A percentile compares a stretch with the other conserved stretches of the same genome.
Evolutionary conservation across 2,113 vertebrate genomes (phyloP).

Genomic region (Cnemophilus loriae): DNA sequence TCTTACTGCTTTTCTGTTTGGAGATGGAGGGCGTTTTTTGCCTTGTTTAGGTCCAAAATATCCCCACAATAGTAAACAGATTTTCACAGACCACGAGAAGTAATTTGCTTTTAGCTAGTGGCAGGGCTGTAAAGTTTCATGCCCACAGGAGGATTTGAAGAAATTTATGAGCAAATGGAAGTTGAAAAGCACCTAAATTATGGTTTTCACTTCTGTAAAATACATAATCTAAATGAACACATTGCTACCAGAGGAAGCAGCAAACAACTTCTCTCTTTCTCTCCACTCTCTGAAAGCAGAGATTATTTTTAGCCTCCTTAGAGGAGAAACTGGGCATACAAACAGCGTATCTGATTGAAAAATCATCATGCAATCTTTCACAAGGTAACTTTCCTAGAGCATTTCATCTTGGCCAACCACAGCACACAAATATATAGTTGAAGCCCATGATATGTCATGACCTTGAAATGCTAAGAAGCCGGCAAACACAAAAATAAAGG

Average conservation of each 20-base stretch:
- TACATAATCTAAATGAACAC: conserved; percentile 51
- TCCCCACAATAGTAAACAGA: neutral
- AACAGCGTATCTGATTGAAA: neutral
- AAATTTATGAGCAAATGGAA: conserved; percentile 54
- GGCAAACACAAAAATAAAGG: neutral
- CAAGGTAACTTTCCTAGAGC: neutral
- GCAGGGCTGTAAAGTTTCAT: neutral
- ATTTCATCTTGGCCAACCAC: neutral
- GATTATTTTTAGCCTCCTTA: conserved; percentile 39
- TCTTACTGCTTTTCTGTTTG: neutral
- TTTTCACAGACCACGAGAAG: conserved; percentile 23
- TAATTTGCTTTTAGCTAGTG: conserved; percentile 25
- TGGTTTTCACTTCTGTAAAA: conserved; percentile 62
- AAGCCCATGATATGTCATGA: neutral
- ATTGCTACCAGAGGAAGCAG: conserved; percentile 39
- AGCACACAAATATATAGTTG: neutral
- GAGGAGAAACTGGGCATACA: neutral
- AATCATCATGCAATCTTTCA: neutral
- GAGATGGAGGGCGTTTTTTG: neutral
- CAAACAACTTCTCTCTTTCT: conserved; percentile 34
- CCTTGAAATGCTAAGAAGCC: neutral
- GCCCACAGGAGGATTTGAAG: conserved; percentile 18
- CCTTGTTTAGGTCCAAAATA: neutral
- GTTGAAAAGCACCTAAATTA: conserved; percentile 51
- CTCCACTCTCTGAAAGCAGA: neutral